Percentiles rank a stretch among this genome's conserved stretches.
Conservation (phyloP, 2,888 invertebrate genomes). For the Cordylochernes scorpioides region DNA sequence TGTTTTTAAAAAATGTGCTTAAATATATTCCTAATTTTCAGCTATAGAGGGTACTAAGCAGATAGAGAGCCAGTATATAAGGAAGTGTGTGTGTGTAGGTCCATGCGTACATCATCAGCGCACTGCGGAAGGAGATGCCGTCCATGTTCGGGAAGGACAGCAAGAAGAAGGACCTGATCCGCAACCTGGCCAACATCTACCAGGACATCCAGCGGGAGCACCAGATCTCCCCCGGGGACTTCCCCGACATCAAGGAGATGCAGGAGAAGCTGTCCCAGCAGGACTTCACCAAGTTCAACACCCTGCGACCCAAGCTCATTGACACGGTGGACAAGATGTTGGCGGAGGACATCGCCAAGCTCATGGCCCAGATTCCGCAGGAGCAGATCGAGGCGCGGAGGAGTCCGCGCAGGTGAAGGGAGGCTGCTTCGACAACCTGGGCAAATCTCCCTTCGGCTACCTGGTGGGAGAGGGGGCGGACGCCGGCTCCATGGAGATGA, state of each 20-base stretch:
- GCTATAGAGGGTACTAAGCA: too few relatives aligned
- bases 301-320: slow-evolving; percentile 58
- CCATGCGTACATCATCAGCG: slow-evolving; percentile 87
- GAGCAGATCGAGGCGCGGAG: slow-evolving; percentile 4
- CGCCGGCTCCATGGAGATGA: slow-evolving; percentile 77
- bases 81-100: too few relatives aligned
- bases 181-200: slow-evolving; percentile 65
- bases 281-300: slow-evolving; percentile 81
- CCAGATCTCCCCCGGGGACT: slow-evolving; percentile 87
- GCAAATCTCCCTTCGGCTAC: slow-evolving; percentile 74
- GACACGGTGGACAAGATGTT: slow-evolving; percentile 89
- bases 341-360: slow-evolving; percentile 71
- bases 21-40: too few relatives aligned
- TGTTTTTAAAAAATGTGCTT: too few relatives aligned
- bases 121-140: slow-evolving; percentile 85
- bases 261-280: slow-evolving; percentile 51
- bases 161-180: slow-evolving; percentile 89
- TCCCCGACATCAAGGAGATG: slow-evolving; percentile 89
- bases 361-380: slow-evolving; percentile 89
- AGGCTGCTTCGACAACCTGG: slow-evolving; percentile 82
- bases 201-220: slow-evolving; percentile 70
- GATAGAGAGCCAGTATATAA: too few relatives aligned
- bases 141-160: slow-evolving; percentile 81
- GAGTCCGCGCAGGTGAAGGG: slow-evolving; percentile 28
- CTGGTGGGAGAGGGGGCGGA: slow-evolving; percentile 84